phyloP scores from a whole-genome alignment of 2,888 invertebrate species.

The Lypha dubia region DNA sequence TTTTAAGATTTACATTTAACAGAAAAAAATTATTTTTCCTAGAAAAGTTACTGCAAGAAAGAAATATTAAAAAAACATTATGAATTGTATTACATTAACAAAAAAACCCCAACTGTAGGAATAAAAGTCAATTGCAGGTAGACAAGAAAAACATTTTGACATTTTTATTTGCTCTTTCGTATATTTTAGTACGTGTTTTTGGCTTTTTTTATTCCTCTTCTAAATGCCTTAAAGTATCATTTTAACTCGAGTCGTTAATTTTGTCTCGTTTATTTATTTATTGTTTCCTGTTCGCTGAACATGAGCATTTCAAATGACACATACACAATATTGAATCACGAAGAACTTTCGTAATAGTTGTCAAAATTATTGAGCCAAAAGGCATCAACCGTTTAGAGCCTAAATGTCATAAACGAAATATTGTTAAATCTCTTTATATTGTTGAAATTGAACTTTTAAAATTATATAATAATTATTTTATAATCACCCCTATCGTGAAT shows the following conservation, averaged over 20 bases:
- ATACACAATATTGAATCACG: not conserved
- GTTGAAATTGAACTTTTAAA: too few relatives aligned
- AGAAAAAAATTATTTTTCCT: not conserved
- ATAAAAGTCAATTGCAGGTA: not conserved
- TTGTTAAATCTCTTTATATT: too few relatives aligned
- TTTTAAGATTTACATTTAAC: not conserved
- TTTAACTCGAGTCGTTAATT: conserved; percentile 52
- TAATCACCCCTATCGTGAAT: too few relatives aligned
- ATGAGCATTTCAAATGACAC: not conserved
- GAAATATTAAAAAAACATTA: not conserved
- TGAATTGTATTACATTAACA: too few relatives aligned
- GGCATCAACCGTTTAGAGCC: not conserved
- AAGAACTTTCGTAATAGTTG: too few relatives aligned
- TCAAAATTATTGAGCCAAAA: not conserved
- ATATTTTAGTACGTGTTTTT: too few relatives aligned
- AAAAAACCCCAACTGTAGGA: too few relatives aligned
- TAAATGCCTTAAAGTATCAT: conserved; percentile 35
- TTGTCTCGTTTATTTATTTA: conserved; percentile 49
- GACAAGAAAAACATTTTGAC: too few relatives aligned
- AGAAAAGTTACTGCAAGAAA: not conserved
- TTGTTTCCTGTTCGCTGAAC: conserved; percentile 61
- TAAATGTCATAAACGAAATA: too few relatives aligned
- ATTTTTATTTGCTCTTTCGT: not conserved
- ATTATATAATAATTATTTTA: too few relatives aligned
- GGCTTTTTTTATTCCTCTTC: too few relatives aligned